These are phyloP conservation scores for Mormyrus iriodes DNA, from an alignment of 2,113 vertebrate species.

Conservation along the genomic window DNA sequence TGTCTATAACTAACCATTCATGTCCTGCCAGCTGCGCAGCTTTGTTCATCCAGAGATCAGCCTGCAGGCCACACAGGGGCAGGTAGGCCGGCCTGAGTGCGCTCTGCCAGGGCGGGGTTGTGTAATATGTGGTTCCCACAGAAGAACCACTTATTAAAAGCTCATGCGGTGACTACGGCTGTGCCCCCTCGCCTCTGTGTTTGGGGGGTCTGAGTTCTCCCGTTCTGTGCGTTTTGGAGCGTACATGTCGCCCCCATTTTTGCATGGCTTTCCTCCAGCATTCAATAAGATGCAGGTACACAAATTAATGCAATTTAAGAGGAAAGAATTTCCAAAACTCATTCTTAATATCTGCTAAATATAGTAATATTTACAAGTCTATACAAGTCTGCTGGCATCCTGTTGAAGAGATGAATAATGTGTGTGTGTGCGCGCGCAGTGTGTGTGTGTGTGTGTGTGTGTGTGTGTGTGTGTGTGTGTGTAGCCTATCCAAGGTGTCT, in stretches of 20 bases:
- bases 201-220: neutral
- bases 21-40: constrained; percentile 35
- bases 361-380: neutral
- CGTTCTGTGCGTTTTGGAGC: neutral
- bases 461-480: neutral
- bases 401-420: neutral
- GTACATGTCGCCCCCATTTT: neutral
- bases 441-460: no score
- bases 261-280: neutral
- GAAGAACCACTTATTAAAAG: neutral
- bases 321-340: neutral
- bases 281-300: neutral
- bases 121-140: neutral
- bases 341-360: neutral
- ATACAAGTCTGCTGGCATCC: neutral
- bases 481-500: neutral
- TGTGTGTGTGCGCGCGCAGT: no score
- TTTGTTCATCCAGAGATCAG: constrained; percentile 15
- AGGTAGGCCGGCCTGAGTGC: neutral
- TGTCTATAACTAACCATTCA: constrained; percentile 54
- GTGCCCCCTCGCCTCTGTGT: neutral
- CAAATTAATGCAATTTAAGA: neutral
- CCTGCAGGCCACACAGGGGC: neutral
- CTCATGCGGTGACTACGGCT: neutral
- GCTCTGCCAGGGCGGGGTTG: neutral